A percentile compares a stretch with the other conserved stretches of the same genome.
phyloP scores from a whole-genome alignment of 2,888 invertebrate genomes.

The Pemphredon lugubris region DNA sequence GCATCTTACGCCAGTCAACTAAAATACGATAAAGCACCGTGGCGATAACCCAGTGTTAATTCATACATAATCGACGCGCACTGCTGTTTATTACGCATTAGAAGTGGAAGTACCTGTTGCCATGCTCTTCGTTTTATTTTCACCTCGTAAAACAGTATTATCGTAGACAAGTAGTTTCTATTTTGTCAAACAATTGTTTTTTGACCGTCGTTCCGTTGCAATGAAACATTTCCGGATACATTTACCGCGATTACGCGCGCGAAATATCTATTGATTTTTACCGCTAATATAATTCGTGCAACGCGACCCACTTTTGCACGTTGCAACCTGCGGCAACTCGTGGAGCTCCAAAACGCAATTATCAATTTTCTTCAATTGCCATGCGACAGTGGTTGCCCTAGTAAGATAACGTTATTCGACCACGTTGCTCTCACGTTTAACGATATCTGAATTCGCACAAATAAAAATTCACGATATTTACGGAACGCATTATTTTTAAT shows the following conservation, averaged over 20 bases:
- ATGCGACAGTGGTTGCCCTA: conserved; percentile 1
- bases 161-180: no score
- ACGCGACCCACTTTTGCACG: conserved; percentile 12
- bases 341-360: conserved; percentile 16
- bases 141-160: no score
- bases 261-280: conserved; percentile 13
- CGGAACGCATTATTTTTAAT: no score
- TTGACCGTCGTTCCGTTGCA: background rate
- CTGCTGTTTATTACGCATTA: conserved; percentile 17
- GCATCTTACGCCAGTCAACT: conserved; percentile 7
- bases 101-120: background rate
- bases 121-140: background rate
- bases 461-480: no score
- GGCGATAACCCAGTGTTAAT: conserved; percentile 28
- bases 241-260: background rate
- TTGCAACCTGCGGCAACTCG: background rate
- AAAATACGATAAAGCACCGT: conserved; percentile 18
- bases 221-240: no score
- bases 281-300: conserved; percentile 5
- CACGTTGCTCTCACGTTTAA: background rate
- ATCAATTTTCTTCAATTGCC: conserved; percentile 30
- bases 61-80: conserved; percentile 15
- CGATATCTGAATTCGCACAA: background rate
- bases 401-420: conserved; percentile 4
- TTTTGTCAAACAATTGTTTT: background rate